Evolutionary conservation across 2,797 vertebrate species (phyloP).

Genomic region (Pseudochirops cupreus): DNA sequence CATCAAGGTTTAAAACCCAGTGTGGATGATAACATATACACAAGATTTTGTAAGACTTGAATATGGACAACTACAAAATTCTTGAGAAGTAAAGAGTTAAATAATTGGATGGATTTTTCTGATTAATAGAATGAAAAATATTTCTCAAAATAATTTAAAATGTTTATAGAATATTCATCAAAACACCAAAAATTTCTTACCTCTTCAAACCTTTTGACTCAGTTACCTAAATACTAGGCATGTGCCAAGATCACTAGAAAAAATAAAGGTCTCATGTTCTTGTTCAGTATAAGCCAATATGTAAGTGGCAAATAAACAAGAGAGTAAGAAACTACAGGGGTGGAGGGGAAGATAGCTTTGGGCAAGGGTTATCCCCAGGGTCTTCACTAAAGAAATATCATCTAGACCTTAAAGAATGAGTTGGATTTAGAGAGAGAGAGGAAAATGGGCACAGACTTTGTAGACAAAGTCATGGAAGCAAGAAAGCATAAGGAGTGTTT

Average conservation of each 20-base stretch:
- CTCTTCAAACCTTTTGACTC: background rate
- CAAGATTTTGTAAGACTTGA: background rate
- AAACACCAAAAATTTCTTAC: background rate
- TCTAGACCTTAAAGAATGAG: background rate
- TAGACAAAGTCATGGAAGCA: background rate
- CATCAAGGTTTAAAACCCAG: background rate
- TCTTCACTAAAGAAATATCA: background rate
- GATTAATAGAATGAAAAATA: background rate
- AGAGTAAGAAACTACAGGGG: background rate
- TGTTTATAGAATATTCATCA: background rate
- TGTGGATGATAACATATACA: background rate
- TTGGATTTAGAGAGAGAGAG: background rate
- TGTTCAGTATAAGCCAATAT: background rate
- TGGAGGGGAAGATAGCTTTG: background rate
- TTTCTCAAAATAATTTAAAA: background rate
- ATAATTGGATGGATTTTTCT: background rate
- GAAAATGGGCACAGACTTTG: background rate
- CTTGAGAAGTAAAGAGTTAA: background rate
- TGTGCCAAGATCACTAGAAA: background rate
- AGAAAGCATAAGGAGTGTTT: background rate
- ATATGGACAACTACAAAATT: background rate
- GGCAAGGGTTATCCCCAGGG: background rate
- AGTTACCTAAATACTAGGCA: background rate
- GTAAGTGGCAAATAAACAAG: background rate
- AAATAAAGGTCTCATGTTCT: background rate